Conservation (phyloP, 2,888 invertebrate species). For the Willowsia nigromaculata region DNA sequence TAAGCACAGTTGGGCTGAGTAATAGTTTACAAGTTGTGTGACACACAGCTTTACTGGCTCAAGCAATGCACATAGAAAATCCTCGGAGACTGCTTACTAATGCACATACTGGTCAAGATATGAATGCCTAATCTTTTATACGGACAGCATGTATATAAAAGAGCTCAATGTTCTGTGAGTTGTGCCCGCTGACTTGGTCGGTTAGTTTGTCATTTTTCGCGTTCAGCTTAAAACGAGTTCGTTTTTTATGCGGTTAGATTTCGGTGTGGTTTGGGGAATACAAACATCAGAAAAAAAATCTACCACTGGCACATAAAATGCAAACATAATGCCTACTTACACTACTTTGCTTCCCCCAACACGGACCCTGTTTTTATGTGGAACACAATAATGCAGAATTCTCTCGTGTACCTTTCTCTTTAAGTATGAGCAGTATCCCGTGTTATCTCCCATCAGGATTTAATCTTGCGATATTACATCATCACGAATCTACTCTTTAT, state of each 20-base stretch:
- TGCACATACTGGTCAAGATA: slow-evolving; percentile 36
- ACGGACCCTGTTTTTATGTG: not conserved
- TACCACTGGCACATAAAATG: not conserved
- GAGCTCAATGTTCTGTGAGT: not conserved
- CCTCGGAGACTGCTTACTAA: not conserved
- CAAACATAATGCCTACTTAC: not conserved
- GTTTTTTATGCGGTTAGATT: not conserved
- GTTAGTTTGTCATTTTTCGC: slow-evolving; percentile 10
- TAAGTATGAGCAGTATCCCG: slow-evolving; percentile 44
- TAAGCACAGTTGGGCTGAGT: not conserved
- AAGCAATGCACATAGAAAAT: not conserved
- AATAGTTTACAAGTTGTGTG: not conserved
- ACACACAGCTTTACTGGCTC: not conserved
- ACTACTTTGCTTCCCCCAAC: not conserved
- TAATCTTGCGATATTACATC: slow-evolving; percentile 59
- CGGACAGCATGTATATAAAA: not conserved
- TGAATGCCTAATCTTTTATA: slow-evolving; percentile 24
- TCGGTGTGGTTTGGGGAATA: not conserved
- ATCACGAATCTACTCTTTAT: slow-evolving; percentile 62
- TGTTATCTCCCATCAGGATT: slow-evolving; percentile 61
- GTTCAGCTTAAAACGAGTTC: not conserved
- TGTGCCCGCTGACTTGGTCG: not conserved
- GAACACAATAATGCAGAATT: slow-evolving; percentile 30
- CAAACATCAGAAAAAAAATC: not conserved
- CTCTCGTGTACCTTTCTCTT: slow-evolving; percentile 53